Evolutionary conservation across 2,113 vertebrate genomes (phyloP).

Genomic region (Epinephelus cyanopodus): DNA sequence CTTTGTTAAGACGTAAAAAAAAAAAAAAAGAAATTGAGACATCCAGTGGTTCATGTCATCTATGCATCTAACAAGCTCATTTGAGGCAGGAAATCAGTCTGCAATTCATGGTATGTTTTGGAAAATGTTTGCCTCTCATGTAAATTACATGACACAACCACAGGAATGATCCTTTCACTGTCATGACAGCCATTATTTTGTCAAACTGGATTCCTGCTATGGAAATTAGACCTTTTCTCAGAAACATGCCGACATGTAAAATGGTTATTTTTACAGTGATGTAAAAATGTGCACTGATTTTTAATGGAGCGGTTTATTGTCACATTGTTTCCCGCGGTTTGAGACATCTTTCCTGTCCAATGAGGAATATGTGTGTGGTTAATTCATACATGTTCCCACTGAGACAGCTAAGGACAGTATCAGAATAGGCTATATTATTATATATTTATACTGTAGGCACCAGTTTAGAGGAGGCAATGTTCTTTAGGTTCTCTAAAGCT

Average conservation of each 20-base stretch:
- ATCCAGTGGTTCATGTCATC: no score
- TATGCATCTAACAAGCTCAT: no score
- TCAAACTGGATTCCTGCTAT: slow-evolving; percentile 23
- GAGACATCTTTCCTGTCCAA: not conserved
- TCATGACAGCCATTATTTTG: slow-evolving; percentile 20
- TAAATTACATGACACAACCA: slow-evolving; percentile 13
- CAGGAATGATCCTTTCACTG: slow-evolving; percentile 10
- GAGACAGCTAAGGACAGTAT: not conserved
- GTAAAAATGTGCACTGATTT: not conserved
- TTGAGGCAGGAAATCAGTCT: not conserved
- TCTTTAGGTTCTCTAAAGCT: not conserved
- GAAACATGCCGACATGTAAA: slow-evolving; percentile 6
- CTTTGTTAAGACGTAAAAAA: no score
- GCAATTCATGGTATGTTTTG: not conserved
- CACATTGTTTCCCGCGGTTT: not conserved
- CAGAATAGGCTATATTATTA: not conserved
- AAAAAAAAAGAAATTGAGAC: no score
- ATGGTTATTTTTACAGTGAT: not conserved
- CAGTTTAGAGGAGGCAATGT: not conserved
- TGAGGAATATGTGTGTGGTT: not conserved
- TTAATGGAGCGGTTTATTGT: not conserved
- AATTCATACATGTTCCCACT: not conserved
- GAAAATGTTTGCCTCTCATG: slow-evolving; percentile 13
- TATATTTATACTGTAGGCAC: not conserved
- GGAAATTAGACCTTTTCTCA: slow-evolving; percentile 6